phyloP scores from a whole-genome alignment of 2,113 vertebrate genomes.

The Hipposideros armiger region DNA sequence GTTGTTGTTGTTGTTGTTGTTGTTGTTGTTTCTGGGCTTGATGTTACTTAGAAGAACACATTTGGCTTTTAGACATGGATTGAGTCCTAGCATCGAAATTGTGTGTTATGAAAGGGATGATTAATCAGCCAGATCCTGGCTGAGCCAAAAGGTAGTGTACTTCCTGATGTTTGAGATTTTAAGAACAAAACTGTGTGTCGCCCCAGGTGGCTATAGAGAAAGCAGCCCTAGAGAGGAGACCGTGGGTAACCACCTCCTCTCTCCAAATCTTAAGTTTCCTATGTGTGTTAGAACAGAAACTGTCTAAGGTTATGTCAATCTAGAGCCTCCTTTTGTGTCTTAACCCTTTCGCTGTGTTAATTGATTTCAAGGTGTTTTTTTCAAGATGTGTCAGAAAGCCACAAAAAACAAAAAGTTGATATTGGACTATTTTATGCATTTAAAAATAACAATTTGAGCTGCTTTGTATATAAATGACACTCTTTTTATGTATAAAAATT shows the following conservation, averaged over 20 bases:
- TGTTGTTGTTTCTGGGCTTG: not conserved
- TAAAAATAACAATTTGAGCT: too few species aligned
- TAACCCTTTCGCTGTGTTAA: not conserved
- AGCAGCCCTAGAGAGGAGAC: not conserved
- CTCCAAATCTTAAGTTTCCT: not conserved
- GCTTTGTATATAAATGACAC: too few species aligned
- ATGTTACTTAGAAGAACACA: constrained; percentile 30
- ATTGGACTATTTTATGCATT: too few species aligned
- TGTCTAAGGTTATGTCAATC: not conserved
- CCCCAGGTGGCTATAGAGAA: not conserved
- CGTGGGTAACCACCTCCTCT: not conserved
- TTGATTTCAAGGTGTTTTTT: too few species aligned
- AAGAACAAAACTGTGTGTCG: not conserved
- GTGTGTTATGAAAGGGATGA: not conserved
- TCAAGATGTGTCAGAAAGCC: too few species aligned
- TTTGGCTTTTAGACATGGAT: constrained; percentile 38
- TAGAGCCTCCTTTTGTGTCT: not conserved
- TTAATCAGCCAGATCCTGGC: not conserved
- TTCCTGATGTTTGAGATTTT: not conserved
- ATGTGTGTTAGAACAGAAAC: not conserved
- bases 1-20: not conserved
- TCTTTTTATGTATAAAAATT: too few species aligned
- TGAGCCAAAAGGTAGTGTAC: not conserved
- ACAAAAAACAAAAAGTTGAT: too few species aligned
- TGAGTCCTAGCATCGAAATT: constrained; percentile 15